Percentiles rank a stretch among this genome's conserved stretches.
Evolutionary conservation across 2,888 invertebrate genomes (phyloP).

Genomic region (Agriopis aurantiaria): DNA sequence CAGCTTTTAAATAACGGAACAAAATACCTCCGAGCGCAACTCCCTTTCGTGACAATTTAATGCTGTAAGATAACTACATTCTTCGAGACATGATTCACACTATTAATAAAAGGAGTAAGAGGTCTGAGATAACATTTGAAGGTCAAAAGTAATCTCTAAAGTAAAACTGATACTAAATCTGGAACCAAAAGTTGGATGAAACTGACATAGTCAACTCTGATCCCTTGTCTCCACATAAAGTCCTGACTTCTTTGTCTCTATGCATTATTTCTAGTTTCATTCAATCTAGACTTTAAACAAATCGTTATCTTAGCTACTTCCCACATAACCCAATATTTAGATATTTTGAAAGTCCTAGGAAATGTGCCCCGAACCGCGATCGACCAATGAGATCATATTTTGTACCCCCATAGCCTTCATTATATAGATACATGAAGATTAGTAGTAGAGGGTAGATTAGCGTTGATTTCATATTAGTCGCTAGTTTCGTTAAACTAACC

Average conservation of each 20-base stretch:
- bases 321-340: too few relatives aligned
- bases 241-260: too few relatives aligned
- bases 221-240: too few relatives aligned
- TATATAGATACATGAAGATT: neutral
- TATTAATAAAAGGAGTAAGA: conserved; percentile 3
- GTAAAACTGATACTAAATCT: too few relatives aligned
- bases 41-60: conserved; percentile 69
- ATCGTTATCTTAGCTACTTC: too few relatives aligned
- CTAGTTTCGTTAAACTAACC: neutral
- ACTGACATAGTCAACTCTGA: too few relatives aligned
- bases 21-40: conserved; percentile 60
- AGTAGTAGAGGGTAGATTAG: neutral
- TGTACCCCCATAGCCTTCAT: too few relatives aligned
- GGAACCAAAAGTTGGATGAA: neutral
- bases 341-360: too few relatives aligned
- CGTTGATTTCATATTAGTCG: neutral
- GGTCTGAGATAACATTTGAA: neutral
- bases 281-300: too few relatives aligned
- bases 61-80: conserved; percentile 51
- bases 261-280: neutral
- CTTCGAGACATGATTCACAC: conserved; percentile 60
- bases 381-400: too few relatives aligned
- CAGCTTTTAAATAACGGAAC: conserved; percentile 53
- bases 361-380: too few relatives aligned
- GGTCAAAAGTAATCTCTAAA: neutral